Evolutionary conservation across 2,113 vertebrate species (phyloP).

Genomic region (Microcebus tavaratra): DNA sequence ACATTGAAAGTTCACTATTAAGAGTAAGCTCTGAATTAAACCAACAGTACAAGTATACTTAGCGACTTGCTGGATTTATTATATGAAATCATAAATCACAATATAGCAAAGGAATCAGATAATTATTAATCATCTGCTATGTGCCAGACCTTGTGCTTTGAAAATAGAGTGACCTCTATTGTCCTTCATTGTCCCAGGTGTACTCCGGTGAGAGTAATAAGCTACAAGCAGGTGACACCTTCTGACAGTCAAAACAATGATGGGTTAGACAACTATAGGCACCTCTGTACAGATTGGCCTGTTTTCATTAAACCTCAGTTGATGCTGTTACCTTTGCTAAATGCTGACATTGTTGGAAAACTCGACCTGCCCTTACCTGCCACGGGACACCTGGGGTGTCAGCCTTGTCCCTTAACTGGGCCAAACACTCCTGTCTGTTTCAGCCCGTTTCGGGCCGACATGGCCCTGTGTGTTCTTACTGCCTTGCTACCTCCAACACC

Average conservation of each 20-base stretch:
- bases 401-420: rapidly evolving
- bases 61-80: not conserved
- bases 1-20: not conserved
- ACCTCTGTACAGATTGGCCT: rapidly evolving
- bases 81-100: not conserved
- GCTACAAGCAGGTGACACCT: rapidly evolving
- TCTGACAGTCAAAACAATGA: rapidly evolving
- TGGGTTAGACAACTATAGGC: rapidly evolving
- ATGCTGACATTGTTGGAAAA: rapidly evolving
- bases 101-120: too few relatives aligned
- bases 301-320: not conserved
- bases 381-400: not conserved
- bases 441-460: rapidly evolving
- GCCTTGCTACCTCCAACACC: rapidly evolving
- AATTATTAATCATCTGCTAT: rapidly evolving
- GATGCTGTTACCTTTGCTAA: rapidly evolving
- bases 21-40: not conserved
- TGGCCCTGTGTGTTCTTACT: rapidly evolving
- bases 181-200: too few relatives aligned
- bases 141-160: not conserved
- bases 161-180: not conserved
- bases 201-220: too few relatives aligned
- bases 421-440: not conserved
- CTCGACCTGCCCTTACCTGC: not conserved
- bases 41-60: not conserved